Evolutionary conservation across 2,113 vertebrate genomes (phyloP), one percentile per base, ranked within the genome.

Genomic region (Lepus americanus): DNA sequence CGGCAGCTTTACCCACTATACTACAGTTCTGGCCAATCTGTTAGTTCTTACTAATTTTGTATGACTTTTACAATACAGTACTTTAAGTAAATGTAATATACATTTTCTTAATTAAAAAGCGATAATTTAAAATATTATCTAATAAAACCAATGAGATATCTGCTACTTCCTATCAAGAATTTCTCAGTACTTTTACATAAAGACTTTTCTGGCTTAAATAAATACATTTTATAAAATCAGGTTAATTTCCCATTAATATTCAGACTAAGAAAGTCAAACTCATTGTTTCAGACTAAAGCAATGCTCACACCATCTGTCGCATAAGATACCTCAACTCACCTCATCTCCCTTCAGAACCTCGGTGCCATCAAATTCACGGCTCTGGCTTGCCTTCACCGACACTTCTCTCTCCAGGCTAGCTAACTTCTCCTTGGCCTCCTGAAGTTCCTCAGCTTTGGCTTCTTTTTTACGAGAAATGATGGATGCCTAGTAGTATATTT

Each of bases 381-480:
- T 98, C 98, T 99, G 98, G 80, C 63, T 98, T 77, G 92, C 98
- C 98, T 99, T 99, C 90, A 98, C 98, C 16, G 97, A 98, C 96
- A 99, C 97, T 95, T 99, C 98, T 94, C 82, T 99, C 87, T 99
- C 99, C 13, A 98, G 81, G 5, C 80, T 98, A 1, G 98, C 94
- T 97, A 99, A 95, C 97, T 99, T 99, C 92, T 99, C 99, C 92
- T 99, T 99, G 25, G 99, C 98, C 94, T 99, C 99, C 98, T 99
- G 99, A 31, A 99, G 98, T 96, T 99, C 99, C 97, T 99, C 99
- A 3, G 99, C 99, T 97, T 99, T 99, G 19, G 98, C 98, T 97
- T 99, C 99, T 98, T 99, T 99, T 94, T 99, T 99, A 94, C 98
- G 99, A 74, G 98, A 97, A 91, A 99, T 99, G 83, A 99, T 99